These are phyloP conservation scores for Rutilus rutilus DNA, from an alignment of 2,113 vertebrate species.

Conservation along the genomic window DNA sequence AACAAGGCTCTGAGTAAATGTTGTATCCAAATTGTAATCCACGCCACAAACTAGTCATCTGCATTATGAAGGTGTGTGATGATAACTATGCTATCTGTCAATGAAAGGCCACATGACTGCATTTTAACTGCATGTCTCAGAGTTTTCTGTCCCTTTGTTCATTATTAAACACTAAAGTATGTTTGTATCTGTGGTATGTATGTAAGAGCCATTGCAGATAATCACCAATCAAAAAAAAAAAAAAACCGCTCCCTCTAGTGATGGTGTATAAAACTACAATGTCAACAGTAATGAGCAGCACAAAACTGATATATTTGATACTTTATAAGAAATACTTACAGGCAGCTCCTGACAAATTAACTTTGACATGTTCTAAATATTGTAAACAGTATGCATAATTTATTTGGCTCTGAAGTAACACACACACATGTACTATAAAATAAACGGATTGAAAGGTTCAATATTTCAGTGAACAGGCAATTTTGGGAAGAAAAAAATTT, in stretches of 20 bases:
- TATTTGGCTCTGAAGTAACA: conserved; percentile 27
- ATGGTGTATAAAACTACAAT: conserved; percentile 39
- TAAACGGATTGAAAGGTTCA: neutral
- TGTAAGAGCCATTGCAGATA: neutral
- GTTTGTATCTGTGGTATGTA: neutral
- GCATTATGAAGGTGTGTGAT: conserved; percentile 9
- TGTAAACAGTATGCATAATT: conserved; percentile 50
- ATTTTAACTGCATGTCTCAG: neutral
- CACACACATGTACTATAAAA: neutral
- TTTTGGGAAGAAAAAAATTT: neutral
- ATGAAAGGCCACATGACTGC: conserved; percentile 13
- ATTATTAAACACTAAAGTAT: neutral
- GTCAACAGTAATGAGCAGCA: neutral
- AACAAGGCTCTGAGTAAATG: neutral
- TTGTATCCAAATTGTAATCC: neutral
- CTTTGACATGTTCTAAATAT: conserved; percentile 22
- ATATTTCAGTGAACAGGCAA: conserved; percentile 6
- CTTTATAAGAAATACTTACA: neutral
- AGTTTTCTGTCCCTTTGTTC: neutral
- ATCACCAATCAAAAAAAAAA: neutral
- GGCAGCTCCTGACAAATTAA: neutral
- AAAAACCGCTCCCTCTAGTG: conserved; percentile 67
- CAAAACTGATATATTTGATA: neutral
- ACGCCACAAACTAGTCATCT: neutral
- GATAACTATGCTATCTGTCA: neutral